Conservation (phyloP, 1,140 invertebrate genomes). For the Araneus ventricosus region DNA sequence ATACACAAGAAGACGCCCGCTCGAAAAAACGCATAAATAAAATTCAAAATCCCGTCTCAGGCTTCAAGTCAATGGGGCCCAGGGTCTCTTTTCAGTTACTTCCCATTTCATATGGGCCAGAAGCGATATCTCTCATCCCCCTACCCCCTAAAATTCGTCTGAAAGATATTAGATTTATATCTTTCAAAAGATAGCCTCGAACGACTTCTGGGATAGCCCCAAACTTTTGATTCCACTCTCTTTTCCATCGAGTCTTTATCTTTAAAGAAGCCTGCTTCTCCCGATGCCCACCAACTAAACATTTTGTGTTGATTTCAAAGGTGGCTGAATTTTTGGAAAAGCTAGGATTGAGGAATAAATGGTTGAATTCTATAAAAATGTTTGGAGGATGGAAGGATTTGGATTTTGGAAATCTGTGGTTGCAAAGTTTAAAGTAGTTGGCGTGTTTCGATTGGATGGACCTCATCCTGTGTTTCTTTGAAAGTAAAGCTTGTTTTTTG, state of each 20-base stretch:
- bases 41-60: background rate
- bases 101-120: constrained; percentile 29
- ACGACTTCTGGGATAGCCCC: background rate
- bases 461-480: too few relatives aligned
- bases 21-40: constrained; percentile 31
- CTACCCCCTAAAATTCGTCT: background rate
- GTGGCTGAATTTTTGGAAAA: background rate
- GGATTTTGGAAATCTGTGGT: too few relatives aligned
- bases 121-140: constrained; percentile 19
- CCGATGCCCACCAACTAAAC: background rate
- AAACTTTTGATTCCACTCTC: background rate
- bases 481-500: too few relatives aligned
- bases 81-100: background rate
- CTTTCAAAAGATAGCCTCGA: constrained; percentile 1
- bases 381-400: too few relatives aligned
- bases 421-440: too few relatives aligned
- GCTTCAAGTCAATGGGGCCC: constrained; percentile 21
- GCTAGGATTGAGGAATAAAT: background rate
- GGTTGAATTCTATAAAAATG: background rate
- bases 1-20: constrained; percentile 6
- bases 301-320: background rate
- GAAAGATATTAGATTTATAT: constrained; percentile 48
- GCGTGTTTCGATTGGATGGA: too few relatives aligned
- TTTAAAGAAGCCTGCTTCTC: background rate
- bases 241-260: background rate